These are phyloP conservation scores for Danaus chrysippus DNA, from an alignment of 2,888 invertebrate species.

Conservation along the genomic window DNA sequence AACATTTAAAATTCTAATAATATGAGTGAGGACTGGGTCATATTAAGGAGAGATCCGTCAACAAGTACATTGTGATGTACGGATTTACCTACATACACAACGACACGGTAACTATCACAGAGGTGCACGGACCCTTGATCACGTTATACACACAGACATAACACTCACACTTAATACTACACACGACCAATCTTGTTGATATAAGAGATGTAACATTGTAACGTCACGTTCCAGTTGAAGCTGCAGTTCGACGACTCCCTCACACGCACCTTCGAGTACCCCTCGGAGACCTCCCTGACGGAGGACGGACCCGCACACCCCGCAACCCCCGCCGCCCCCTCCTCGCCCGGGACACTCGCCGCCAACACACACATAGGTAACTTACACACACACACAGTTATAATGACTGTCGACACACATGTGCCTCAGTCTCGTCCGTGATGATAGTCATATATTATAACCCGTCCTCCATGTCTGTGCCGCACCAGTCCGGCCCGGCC, in stretches of 20 bases:
- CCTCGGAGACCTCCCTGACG: conserved; percentile 90
- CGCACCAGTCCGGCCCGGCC: conserved; percentile 17
- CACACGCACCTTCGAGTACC: conserved; percentile 95
- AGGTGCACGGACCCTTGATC: too few species aligned
- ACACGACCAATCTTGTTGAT: background rate
- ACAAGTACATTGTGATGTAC: too few species aligned
- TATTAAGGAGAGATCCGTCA: too few species aligned
- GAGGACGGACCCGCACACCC: conserved; percentile 72
- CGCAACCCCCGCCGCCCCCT: conserved; percentile 22
- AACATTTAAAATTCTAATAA: too few species aligned
- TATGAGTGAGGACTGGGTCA: too few species aligned
- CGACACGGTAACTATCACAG: too few species aligned
- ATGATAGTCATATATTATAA: conserved; percentile 25
- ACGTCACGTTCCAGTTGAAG: conserved; percentile 82
- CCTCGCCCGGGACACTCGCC: conserved; percentile 20
- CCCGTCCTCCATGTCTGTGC: conserved; percentile 23
- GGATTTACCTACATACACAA: too few species aligned
- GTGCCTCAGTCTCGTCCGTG: conserved; percentile 30
- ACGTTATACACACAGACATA: too few species aligned
- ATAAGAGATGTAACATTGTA: background rate
- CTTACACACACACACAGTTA: background rate
- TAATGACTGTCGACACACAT: background rate
- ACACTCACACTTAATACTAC: background rate
- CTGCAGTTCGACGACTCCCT: conserved; percentile 94
- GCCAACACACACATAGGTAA: conserved; percentile 17